Evolutionary conservation across 2,113 vertebrate genomes (phyloP).

Genomic region (Oryzias woworae): DNA sequence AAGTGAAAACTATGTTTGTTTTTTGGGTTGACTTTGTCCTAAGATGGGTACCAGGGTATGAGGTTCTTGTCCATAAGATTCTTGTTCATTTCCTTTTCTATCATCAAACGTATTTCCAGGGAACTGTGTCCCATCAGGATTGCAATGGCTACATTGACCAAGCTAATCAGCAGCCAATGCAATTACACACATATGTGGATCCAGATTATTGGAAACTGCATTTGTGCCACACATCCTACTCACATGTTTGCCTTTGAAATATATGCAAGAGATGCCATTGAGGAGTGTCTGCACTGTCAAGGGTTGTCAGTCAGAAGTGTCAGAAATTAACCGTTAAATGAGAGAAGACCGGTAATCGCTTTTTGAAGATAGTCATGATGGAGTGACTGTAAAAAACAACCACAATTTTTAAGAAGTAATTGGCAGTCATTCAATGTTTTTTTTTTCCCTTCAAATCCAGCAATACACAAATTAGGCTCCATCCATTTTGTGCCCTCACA

Average conservation of each 20-base stretch:
- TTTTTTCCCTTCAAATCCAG: slow-evolving; percentile 30
- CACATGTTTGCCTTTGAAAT: not conserved
- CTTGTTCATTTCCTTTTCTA: slow-evolving; percentile 19
- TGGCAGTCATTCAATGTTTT: slow-evolving; percentile 12
- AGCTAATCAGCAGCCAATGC: not conserved
- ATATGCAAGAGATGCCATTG: slow-evolving; percentile 10
- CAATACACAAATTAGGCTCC: no score
- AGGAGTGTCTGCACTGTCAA: slow-evolving; percentile 20
- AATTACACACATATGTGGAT: slow-evolving; percentile 13
- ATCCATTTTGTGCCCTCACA: no score
- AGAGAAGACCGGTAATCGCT: slow-evolving; percentile 2
- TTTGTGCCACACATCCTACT: slow-evolving; percentile 14
- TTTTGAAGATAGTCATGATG: slow-evolving; percentile 8
- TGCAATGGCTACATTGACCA: slow-evolving; percentile 6
- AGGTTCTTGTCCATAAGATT: slow-evolving; percentile 18
- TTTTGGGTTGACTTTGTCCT: slow-evolving; percentile 12
- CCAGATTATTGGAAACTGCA: slow-evolving; percentile 17
- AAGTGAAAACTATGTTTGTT: slow-evolving; percentile 31
- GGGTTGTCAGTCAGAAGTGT: slow-evolving; percentile 16
- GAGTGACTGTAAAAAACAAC: slow-evolving; percentile 12
- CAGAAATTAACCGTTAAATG: not conserved
- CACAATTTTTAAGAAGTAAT: slow-evolving; percentile 12
- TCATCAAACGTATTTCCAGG: slow-evolving; percentile 12
- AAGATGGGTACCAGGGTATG: slow-evolving; percentile 31
- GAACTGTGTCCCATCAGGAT: slow-evolving; percentile 14